phyloP scores from a whole-genome alignment of 2,888 invertebrate species.

The Folsomia candida region DNA sequence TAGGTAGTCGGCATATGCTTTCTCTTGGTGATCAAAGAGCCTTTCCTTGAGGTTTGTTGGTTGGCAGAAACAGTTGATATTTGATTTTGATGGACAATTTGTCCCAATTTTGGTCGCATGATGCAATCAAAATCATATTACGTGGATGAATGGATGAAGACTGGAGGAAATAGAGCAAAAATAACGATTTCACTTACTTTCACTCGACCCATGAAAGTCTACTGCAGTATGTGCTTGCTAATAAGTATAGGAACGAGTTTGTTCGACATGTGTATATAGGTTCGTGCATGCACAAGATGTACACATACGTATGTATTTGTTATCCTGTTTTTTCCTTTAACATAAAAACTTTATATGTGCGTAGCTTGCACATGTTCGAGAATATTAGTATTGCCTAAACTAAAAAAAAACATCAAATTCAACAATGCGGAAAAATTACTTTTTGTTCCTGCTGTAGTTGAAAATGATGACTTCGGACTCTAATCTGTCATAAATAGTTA shows the following conservation, averaged over 20 bases:
- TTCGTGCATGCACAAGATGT: no score
- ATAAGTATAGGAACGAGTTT: no score
- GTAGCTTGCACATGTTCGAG: no score
- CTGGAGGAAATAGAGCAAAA: slow-evolving; percentile 3
- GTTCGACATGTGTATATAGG: no score
- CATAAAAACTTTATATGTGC: no score
- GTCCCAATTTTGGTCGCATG: slow-evolving; percentile 16
- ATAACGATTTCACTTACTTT: slow-evolving; percentile 2
- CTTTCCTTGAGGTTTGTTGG: background rate
- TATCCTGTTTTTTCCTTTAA: no score
- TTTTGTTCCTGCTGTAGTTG: background rate
- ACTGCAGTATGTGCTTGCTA: background rate
- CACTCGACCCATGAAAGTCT: background rate
- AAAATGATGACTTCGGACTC: background rate
- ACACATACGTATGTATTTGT: no score
- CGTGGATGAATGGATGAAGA: slow-evolving; percentile 9
- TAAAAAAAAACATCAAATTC: background rate
- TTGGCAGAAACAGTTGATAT: background rate
- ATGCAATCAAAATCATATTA: slow-evolving; percentile 21
- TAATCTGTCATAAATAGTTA: no score
- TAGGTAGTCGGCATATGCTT: background rate
- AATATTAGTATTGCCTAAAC: background rate
- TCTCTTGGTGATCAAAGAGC: background rate
- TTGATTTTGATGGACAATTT: slow-evolving; percentile 19
- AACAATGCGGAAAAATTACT: background rate